Evolutionary conservation across 1,140 invertebrate genomes (phyloP).

Genomic region (Cyclina sinensis): DNA sequence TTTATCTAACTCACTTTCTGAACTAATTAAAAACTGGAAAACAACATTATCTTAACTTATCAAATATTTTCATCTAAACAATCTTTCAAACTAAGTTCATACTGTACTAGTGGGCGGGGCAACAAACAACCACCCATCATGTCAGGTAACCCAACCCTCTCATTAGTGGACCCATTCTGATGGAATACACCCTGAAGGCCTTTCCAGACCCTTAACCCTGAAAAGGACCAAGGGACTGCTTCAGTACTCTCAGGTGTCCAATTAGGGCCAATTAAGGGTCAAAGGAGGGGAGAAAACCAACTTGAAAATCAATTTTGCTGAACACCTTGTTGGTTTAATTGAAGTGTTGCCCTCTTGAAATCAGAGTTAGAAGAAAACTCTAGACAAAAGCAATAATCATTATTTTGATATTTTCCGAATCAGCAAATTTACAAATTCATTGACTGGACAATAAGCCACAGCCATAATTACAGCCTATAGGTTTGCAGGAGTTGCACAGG

Average conservation of each 20-base stretch:
- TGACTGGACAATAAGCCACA: slow-evolving; percentile 5
- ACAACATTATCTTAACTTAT: slow-evolving; percentile 49
- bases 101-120: slow-evolving; percentile 44
- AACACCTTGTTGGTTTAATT: slow-evolving; percentile 58
- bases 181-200: slow-evolving; percentile 50
- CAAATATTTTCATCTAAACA: slow-evolving; percentile 3
- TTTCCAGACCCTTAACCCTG: slow-evolving; percentile 52
- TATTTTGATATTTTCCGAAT: slow-evolving; percentile 55
- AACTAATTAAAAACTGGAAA: slow-evolving; percentile 50
- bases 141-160: slow-evolving; percentile 57
- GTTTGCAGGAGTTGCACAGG: no score
- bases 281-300: slow-evolving; percentile 51
- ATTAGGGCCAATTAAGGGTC: slow-evolving; percentile 67
- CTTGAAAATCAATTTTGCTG: slow-evolving; percentile 60
- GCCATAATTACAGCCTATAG: not conserved
- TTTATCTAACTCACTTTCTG: slow-evolving; percentile 13
- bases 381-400: slow-evolving; percentile 44
- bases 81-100: not conserved
- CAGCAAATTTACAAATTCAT: slow-evolving; percentile 49
- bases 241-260: slow-evolving; percentile 63
- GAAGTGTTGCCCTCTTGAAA: slow-evolving; percentile 23
- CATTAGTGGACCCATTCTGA: slow-evolving; percentile 49
- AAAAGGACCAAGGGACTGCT: slow-evolving; percentile 1
- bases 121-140: slow-evolving; percentile 29
- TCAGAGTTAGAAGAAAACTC: not conserved